Evolutionary conservation across 1,140 invertebrate species (phyloP), one percentile per base, ranked within the genome.

Genomic region (Nasonia vitripennis): DNA sequence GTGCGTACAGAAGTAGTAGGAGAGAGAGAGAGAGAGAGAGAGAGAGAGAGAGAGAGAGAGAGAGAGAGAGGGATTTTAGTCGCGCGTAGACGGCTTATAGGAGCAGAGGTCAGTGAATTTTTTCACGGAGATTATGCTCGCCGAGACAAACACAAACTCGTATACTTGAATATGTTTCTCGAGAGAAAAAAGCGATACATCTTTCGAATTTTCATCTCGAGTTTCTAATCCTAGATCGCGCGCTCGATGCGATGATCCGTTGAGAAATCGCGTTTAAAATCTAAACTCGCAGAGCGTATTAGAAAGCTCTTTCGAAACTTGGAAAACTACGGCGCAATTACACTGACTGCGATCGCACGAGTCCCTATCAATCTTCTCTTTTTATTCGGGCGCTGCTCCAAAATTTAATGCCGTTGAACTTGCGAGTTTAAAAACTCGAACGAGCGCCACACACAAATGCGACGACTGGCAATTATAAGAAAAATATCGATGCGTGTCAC

Each of bases 31-130:
- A 23, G 6, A 67, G n/a, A 70, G 1, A 31, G 34, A 37, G 34
- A 37, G 68, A 45, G 41, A 45, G 41, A 45, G 41, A 23, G 6
- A 67, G n/a, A 70, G 0, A 31, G 70, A 20, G 31, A 41, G 27
- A 70, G 1, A 31, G 70, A 20, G 31, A 41, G 27, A 20, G 31
- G 14, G 70, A 71, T 71, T 71, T 71, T 71, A n/a, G 70, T 71
- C 70, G 17, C 27, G 1, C 68, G 68, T 6, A 17, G 27, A 27
- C 27, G 27, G 71, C 31, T 31, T 20, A 1, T 27, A 27, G 4
- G 31, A 45, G 37, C 73, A 75, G 31, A 75, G 73, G 73, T 75
- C 73, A 75, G 34, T 41, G 73, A n/a, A 45, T 75, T 41, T 75
- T 74, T 75, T 75, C n/a, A n/a, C 37, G 73, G 17, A 14, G 73